Conservation (phyloP, 64 coral and sea anemone species). For the Dendronephthya gigantea region DNA sequence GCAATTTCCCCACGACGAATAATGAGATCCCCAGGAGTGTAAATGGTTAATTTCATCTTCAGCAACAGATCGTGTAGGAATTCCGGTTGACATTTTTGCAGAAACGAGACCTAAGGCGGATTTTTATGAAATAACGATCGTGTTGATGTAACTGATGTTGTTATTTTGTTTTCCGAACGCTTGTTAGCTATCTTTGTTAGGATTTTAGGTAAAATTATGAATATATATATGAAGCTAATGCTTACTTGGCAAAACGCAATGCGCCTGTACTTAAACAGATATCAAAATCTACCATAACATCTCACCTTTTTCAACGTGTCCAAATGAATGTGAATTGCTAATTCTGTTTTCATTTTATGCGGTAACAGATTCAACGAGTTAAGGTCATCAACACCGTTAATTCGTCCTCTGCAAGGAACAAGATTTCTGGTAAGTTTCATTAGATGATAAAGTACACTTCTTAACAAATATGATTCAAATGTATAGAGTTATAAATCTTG, state of each 20-base stretch:
- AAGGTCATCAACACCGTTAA: conserved; percentile 66
- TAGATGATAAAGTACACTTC: too few relatives aligned
- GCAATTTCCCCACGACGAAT: conserved; percentile 83
- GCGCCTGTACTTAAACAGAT: too few relatives aligned
- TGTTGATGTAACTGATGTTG: too few relatives aligned
- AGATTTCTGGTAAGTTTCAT: background rate
- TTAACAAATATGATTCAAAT: too few relatives aligned
- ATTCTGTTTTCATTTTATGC: conserved; percentile 87
- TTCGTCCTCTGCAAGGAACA: conserved; percentile 49
- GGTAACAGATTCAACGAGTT: conserved; percentile 70
- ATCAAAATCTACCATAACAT: background rate
- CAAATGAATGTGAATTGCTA: conserved; percentile 78
- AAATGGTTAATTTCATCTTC: conserved; percentile 78
- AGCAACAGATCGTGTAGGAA: conserved; percentile 82
- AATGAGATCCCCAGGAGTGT: conserved; percentile 86
- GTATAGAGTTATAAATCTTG: too few relatives aligned
- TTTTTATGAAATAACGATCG: too few relatives aligned
- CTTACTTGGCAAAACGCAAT: too few relatives aligned
- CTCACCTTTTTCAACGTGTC: conserved; percentile 80
- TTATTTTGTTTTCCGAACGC: too few relatives aligned
- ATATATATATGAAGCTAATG: too few relatives aligned
- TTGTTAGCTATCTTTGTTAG: too few relatives aligned
- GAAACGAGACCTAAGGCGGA: conserved; percentile 57
- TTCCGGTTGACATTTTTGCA: conserved; percentile 94
- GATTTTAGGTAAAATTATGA: too few relatives aligned